A percentile compares a stretch with the other conserved stretches of the same genome.
These are phyloP conservation scores for Microplitis manilae DNA, from an alignment of 2,888 invertebrate genomes.

Conservation along the genomic window DNA sequence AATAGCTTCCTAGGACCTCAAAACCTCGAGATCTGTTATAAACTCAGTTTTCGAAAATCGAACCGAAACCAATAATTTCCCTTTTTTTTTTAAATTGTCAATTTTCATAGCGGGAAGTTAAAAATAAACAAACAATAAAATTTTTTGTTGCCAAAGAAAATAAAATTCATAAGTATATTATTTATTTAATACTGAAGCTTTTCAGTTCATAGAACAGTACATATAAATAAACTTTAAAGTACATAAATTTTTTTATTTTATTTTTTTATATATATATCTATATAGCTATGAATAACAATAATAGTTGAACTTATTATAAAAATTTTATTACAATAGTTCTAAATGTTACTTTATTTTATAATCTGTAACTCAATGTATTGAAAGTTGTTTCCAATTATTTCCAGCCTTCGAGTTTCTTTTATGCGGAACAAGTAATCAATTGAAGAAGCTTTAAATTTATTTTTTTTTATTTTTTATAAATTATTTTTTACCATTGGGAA, in stretches of 20 bases:
- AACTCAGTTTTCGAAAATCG: too few relatives aligned
- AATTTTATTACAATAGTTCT: not conserved
- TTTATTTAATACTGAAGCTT: not conserved
- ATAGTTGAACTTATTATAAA: not conserved
- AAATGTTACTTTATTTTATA: not conserved
- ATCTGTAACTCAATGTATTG: not conserved
- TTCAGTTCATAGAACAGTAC: not conserved
- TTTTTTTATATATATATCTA: not conserved
- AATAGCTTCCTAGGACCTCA: too few relatives aligned
- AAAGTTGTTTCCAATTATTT: not conserved
- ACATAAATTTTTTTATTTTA: not conserved
- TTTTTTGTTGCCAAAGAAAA: not conserved
- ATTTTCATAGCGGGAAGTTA: too few relatives aligned
- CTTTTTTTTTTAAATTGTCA: too few relatives aligned
- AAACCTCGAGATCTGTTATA: too few relatives aligned
- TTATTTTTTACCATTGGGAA: conserved; percentile 22
- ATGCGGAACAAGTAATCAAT: not conserved
- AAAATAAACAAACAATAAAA: not conserved
- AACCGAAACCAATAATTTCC: too few relatives aligned
- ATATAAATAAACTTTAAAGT: not conserved
- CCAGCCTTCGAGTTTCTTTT: not conserved
- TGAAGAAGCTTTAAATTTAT: not conserved
- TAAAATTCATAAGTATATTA: not conserved
- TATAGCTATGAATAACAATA: not conserved
- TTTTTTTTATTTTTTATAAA: not conserved